Conservation (phyloP, 2,113 vertebrate species). For the Tenrec ecaudatus region DNA sequence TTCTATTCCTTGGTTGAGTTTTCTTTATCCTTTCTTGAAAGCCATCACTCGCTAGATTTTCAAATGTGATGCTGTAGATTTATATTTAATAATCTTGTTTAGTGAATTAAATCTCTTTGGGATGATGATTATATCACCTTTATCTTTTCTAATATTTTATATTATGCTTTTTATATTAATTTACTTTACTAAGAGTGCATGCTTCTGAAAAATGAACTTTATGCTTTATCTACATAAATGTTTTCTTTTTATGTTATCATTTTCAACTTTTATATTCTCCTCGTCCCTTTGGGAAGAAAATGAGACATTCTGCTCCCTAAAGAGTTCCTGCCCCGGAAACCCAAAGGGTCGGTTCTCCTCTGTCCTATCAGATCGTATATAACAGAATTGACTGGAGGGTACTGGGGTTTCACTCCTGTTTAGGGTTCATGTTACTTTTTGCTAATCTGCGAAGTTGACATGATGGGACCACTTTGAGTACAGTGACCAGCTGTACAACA, state of each 20-base stretch:
- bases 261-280: not conserved
- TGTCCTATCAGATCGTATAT: too few relatives aligned
- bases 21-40: not conserved
- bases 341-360: too few relatives aligned
- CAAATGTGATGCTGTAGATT: conserved; percentile 30
- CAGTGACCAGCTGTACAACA: not conserved
- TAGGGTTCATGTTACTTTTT: conserved; percentile 35
- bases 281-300: too few relatives aligned
- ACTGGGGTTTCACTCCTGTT: not conserved
- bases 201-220: conserved; percentile 42
- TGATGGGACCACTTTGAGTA: not conserved
- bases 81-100: conserved; percentile 25
- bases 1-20: conserved; percentile 32
- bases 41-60: conserved; percentile 11
- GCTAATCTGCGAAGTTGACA: conserved; percentile 18
- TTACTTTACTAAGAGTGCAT: conserved; percentile 27
- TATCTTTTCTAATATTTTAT: conserved; percentile 56
- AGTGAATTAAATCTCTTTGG: conserved; percentile 50
- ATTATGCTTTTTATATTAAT: conserved; percentile 39
- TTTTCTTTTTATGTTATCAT: not conserved
- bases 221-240: conserved; percentile 6
- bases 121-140: not conserved
- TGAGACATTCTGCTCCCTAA: too few relatives aligned
- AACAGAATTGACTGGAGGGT: too few relatives aligned
- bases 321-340: too few relatives aligned